Evolutionary conservation across 2,888 invertebrate species (phyloP), one percentile per base, ranked within the genome.

Genomic region (Calliphora vomitoria): DNA sequence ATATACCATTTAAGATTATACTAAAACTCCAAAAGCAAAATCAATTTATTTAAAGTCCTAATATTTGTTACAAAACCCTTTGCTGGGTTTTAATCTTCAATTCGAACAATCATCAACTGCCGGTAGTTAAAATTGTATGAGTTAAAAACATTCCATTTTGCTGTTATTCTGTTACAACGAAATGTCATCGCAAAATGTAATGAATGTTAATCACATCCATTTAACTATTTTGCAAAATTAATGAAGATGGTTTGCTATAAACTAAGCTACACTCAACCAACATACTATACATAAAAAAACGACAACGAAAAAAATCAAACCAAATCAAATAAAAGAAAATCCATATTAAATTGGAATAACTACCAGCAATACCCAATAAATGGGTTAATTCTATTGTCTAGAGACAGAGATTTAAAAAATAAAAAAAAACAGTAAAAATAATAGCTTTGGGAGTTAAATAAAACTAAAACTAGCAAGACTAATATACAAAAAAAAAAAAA

Each of bases 181-280:
- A 85, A 87, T 85, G 85, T 68, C 85, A 75, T 85, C 74, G 55
- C 60, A 82, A 79, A 87, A 87, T 72, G 78, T 82, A 87, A 87
- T 82, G 69, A 87, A 85, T 75, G 87, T 62, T 83, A 88, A 88
- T 89, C 84, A 82, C 79, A 72, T 76, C 60, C 75, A 84, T 86
- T 88, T 85, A 82, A 82, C 75, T 85, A 76, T 69, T 88, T 86
- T 86, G 76, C 80, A 89, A 86, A 85, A 85, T 85, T 86, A 88
- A 85, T 86, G 84, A 87, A 81, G 82, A 86, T 71, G 80, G 25
- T 4, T 80, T 60, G 47, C 74, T 47, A 62, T 1, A 66, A 82
- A 62, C 50, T 20, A 15, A 79, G 78, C 84, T 20, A 50, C 50
- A 68, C 11, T 5, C 18, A 20, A 10, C 31, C 6, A 35, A 41